A percentile compares a stretch with the other conserved stretches of the same genome.
These are phyloP conservation scores for Periophthalmus magnuspinnatus DNA, from an alignment of 2,797 vertebrate species.

Conservation along the genomic window DNA sequence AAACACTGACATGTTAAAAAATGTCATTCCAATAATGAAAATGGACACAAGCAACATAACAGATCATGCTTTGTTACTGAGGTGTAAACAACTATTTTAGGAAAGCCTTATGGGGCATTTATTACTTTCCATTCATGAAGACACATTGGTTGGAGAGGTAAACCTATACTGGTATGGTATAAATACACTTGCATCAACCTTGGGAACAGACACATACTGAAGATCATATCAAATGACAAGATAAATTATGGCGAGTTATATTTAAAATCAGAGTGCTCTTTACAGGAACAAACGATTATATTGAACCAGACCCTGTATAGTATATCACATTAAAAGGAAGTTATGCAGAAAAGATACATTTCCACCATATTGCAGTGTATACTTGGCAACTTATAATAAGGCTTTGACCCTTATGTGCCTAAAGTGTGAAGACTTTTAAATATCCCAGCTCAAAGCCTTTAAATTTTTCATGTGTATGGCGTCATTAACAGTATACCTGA, in stretches of 20 bases:
- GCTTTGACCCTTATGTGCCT: neutral
- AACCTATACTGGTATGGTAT: neutral
- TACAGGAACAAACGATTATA: constrained; percentile 4
- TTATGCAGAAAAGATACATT: neutral
- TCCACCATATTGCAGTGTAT: neutral
- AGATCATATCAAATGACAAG: constrained; percentile 12
- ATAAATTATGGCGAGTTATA: constrained; percentile 3
- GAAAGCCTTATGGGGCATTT: neutral
- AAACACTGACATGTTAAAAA: too few relatives aligned
- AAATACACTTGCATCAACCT: neutral
- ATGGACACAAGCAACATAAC: too few relatives aligned
- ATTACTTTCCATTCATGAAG: constrained; percentile 5
- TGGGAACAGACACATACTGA: constrained; percentile 12
- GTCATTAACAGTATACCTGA: constrained; percentile 14
- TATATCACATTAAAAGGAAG: constrained; percentile 4
- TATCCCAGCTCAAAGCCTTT: neutral
- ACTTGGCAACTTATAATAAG: neutral
- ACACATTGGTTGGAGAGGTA: constrained; percentile 3
- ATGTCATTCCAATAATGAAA: too few relatives aligned
- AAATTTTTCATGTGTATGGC: constrained; percentile 10
- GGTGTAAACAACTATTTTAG: neutral
- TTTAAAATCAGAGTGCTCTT: constrained; percentile 2
- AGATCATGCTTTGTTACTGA: neutral
- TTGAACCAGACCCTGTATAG: neutral
- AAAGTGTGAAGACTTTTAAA: neutral